Base-by-base conservation (phyloP, 2,113 vertebrate genomes). In the Brachypodius melanocephalos region DNA sequence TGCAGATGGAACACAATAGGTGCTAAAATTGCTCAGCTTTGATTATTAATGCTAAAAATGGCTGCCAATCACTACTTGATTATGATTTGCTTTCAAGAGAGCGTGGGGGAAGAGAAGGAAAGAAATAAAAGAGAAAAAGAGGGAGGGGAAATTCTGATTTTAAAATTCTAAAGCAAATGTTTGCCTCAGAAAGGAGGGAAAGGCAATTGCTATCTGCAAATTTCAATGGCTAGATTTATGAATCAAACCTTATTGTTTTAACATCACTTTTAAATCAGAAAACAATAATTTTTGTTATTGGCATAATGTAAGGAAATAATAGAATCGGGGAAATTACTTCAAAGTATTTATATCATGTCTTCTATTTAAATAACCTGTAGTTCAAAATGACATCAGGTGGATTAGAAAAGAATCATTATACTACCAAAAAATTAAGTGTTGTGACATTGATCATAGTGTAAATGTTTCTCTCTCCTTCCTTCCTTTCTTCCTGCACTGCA, bases 1-100 rank as follows among this genome's bases (percentile, higher is more conserved):
- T 90, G 93, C 74, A 94, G 85, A 90, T 93, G 66, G 79, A 96
- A 96, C 68, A 96, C 66, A 92, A 96, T 91, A 93, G 87, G 63
- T 91, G 40, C 89, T 91, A 85, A 95, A 96, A 96, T 92, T 96
- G 81, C 88, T 95, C 76, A 92, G 84, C 71, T 97, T 94, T 96
- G 93, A 96, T 88, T 94, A 95, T 93, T 93, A 90, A 55, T 67
- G 80, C 90, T 96, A 94, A 94, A 96, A 96, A 93, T 87, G 94
- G 66, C 86, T 96, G 93, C 69, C 95, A 95, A 91, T 95, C 96
- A 95, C 76, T 82, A 82, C 43, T 48, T 88, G 80, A 96, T 76
- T 83, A 61, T 84, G 88, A 96, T 95, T 89, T 94, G 63, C 89
- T 96, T 94, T 91, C 69, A 89, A 94, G 68, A 94, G 65, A 80